Percentiles rank a stretch among this genome's conserved stretches.
phyloP scores from a whole-genome alignment of 2,113 vertebrate genomes.

The Notiomystis cincta region DNA sequence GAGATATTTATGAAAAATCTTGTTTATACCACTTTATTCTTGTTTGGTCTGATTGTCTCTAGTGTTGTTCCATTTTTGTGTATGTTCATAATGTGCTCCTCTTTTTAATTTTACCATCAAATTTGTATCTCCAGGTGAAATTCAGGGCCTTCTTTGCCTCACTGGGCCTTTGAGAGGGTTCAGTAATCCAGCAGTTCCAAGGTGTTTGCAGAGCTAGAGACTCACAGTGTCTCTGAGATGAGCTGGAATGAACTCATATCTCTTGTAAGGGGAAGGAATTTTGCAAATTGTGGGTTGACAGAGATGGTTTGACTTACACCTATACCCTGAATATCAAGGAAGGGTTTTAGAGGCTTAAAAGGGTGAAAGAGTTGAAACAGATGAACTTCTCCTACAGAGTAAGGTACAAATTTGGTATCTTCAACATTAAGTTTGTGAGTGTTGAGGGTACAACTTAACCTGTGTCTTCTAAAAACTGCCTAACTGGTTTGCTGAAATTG shows the following conservation, averaged over 20 bases:
- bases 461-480: neutral
- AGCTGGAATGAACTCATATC: neutral
- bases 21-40: neutral
- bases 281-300: neutral
- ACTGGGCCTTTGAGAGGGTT: neutral
- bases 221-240: neutral
- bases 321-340: neutral
- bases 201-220: neutral
- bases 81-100: neutral
- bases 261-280: neutral
- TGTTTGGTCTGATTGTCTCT: neutral
- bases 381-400: neutral
- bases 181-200: neutral
- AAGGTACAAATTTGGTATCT: accelerated
- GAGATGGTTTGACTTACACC: neutral
- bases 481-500: neutral
- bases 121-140: neutral
- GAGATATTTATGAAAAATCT: neutral
- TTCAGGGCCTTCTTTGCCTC: neutral
- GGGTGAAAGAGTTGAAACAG: neutral
- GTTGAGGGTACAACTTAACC: neutral
- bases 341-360: neutral
- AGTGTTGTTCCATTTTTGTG: neutral
- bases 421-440: neutral
- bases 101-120: neutral